Evolutionary conservation across 2,113 vertebrate genomes (phyloP), one percentile per base, ranked within the genome.

Genomic region (Poicephalus gulielmi): DNA sequence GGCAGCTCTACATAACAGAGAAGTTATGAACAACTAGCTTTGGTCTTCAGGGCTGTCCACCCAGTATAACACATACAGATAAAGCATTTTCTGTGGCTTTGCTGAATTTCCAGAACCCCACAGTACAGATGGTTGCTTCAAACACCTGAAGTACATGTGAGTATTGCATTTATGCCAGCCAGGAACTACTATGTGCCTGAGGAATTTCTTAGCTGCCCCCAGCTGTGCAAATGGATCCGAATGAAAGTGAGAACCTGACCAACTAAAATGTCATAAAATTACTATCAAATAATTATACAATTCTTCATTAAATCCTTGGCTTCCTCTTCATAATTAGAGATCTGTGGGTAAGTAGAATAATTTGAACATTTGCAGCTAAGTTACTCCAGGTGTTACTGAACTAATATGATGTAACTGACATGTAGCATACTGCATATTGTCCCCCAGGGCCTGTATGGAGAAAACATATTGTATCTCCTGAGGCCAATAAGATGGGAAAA

Each of bases 351-450:
- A 95, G 62, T 23, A 91, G 50, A 95, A 95, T 93, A 95, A 94
- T 83, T 83, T 68, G 23, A 89, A 30, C 30, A 39, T 47, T 90
- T 95, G 47, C 20, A 93, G n/a, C 86, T 91, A 95, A 91, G 28
- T 85, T 55, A 75, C 66, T 96, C 55, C 94, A 96, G 85, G 67
- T 95, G 67, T 94, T 95, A 84, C 19, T 96, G 83, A 97, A 82
- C 66, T 94, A 94, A 83, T 93, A 81, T 68, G 55, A 96, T 86
- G 37, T 79, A 96, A 91, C 63, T 97, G 91, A 95, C 74, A 87
- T 23, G 30, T 53, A 90, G 28, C 70, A 91, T 87, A 92, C 91
- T 96, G 60, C 20, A 95, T 86, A 91, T 81, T 92, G 70, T 83
- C 74, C 63, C 74, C 7, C 37, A 88, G 74, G 92, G 88, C 25